Evolutionary conservation across 2,113 vertebrate species (phyloP), one percentile per base, ranked within the genome.

Genomic region (Malurus elegans): DNA sequence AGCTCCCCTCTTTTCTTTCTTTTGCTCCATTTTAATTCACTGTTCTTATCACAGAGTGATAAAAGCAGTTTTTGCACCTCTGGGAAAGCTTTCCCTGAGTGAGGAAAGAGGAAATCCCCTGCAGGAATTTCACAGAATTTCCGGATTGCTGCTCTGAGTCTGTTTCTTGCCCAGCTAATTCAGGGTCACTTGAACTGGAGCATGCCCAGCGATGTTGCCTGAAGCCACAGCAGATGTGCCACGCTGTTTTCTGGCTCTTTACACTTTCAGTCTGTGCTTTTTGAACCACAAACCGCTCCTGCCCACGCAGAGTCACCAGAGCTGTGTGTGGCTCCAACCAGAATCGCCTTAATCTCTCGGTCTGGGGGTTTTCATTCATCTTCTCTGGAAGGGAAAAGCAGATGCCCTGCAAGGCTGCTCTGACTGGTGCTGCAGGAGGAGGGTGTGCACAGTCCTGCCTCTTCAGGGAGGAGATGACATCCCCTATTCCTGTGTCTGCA

Each of bases 151-250:
- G 16, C 45, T 64, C 16, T 29, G 14, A 70, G 58, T n/a, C 60
- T 67, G 14, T 80, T 85, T 76, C 54, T 93, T 85, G 73, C 45
- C 32, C n/a, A 60, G 72, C 51, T 84, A 21, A 60, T 71, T 86
- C 15, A 25, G 64, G 67, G 58, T 94, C 75, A 44, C 32, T 92
- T 71, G 54, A 88, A 80, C 79, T 88, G 69, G 57, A 86, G 61
- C 28, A 2, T 40, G 47, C 83, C n/a, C 88, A 71, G 54, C 79
- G 36, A 2, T 11, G 0, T 48, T 78, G 56, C 57, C 82, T 57
- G 67, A 88, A 91, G 71, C 72, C 48, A 48, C 83, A 64, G 47
- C 79, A 94, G 60, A 92, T 61, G 28, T 54, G 12, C 45, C 21
- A 23, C 54, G 42, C 67, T 48, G 9, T 57, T 88, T 88, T 61